A percentile compares a stretch with the other conserved stretches of the same genome.
These are phyloP conservation scores for Spinibarbus caldwelli DNA, from an alignment of 2,797 vertebrate genomes.

Conservation along the genomic window DNA sequence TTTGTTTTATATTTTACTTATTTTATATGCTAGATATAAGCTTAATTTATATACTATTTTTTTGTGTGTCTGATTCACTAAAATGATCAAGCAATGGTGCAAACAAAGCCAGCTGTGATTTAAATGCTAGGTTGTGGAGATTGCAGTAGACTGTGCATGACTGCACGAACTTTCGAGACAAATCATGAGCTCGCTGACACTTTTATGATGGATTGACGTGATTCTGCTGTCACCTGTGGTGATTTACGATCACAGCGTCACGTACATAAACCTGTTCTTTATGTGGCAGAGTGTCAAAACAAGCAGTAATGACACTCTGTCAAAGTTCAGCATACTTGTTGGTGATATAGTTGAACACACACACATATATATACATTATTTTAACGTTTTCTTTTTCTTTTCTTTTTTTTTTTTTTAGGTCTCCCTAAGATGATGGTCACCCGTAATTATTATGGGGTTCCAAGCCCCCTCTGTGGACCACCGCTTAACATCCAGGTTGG, in stretches of 20 bases:
- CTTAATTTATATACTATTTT: background rate
- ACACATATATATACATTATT: slow-evolving; percentile 10
- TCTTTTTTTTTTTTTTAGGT: slow-evolving; percentile 73
- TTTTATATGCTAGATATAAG: background rate
- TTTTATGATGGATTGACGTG: slow-evolving; percentile 20
- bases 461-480: slow-evolving; percentile 84
- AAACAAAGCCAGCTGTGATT: background rate
- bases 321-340: too few species aligned
- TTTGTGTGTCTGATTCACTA: too few species aligned
- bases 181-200: background rate
- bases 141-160: background rate
- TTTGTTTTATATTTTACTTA: too few species aligned
- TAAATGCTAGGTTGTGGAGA: background rate
- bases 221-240: slow-evolving; percentile 4
- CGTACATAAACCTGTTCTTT: slow-evolving; percentile 33
- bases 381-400: background rate
- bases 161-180: background rate
- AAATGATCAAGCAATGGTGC: background rate
- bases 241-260: slow-evolving; percentile 26
- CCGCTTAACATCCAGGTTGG: slow-evolving; percentile 86
- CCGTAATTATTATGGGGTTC: slow-evolving; percentile 86
- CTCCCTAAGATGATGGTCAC: slow-evolving; percentile 94
- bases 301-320: slow-evolving; percentile 23
- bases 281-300: slow-evolving; percentile 37
- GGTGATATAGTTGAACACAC: background rate